Conservation (phyloP, 30 jellyfish, hydroid and myxozoan species). For the Rhopilema esculentum region DNA sequence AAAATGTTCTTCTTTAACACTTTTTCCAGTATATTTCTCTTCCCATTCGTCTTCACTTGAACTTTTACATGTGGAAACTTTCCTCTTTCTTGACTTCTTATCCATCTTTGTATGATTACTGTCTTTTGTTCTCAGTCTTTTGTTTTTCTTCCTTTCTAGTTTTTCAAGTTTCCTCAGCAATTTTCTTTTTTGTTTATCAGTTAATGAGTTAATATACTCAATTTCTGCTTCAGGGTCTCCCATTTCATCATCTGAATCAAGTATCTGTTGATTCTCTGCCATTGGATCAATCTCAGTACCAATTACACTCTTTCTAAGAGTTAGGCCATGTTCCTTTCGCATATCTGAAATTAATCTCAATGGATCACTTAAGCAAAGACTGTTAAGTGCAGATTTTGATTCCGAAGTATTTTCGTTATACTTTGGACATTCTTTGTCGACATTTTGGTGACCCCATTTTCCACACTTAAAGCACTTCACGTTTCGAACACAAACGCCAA, state of each 20-base stretch:
- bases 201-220: constrained; percentile 76
- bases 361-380: constrained; percentile 90
- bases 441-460: constrained; percentile 97
- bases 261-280: constrained; percentile 85
- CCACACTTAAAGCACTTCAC: constrained; percentile 93
- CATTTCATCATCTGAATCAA: constrained; percentile 86
- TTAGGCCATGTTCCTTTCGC: constrained; percentile 92
- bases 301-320: constrained; percentile 80
- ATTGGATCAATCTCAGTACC: constrained; percentile 97
- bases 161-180: constrained; percentile 75
- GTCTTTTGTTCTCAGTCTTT: constrained; percentile 25
- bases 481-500: constrained; percentile 97
- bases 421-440: constrained; percentile 97
- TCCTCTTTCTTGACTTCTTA: constrained; percentile 17
- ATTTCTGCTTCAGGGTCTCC: constrained; percentile 80
- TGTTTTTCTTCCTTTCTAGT: constrained; percentile 64
- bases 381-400: constrained; percentile 53
- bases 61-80: not conserved
- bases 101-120: not conserved
- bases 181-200: constrained; percentile 79
- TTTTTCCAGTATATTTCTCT: not conserved
- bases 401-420: constrained; percentile 39
- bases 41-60: constrained; percentile 16
- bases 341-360: constrained; percentile 80
- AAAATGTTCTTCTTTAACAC: not conserved